Percentiles rank a stretch among this genome's conserved stretches.
Evolutionary conservation across 1,140 invertebrate species (phyloP).

Genomic region (Catajapyx aquilonaris): DNA sequence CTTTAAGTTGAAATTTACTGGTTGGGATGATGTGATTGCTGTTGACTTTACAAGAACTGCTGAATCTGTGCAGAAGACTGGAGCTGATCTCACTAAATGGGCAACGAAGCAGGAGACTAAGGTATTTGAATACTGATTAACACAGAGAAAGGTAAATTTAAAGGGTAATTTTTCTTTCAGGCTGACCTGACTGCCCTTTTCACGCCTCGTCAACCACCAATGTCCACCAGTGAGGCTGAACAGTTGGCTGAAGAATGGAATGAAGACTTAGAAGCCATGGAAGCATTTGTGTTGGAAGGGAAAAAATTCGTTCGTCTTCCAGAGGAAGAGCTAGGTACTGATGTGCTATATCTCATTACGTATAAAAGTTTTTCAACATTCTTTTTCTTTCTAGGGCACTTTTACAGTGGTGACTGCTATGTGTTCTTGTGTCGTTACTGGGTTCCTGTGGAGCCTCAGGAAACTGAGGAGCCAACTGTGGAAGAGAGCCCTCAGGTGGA

Average conservation of each 20-base stretch:
- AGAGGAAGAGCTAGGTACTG: conserved; percentile 81
- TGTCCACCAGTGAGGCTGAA: conserved; percentile 66
- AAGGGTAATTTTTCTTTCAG: conserved; percentile 24
- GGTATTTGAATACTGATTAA: conserved; percentile 19
- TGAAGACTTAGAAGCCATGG: conserved; percentile 90
- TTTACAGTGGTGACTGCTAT: conserved; percentile 91
- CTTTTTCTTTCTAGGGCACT: conserved; percentile 32
- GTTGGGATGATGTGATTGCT: conserved; percentile 98
- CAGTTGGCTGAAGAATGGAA: conserved; percentile 84
- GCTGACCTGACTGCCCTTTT: conserved; percentile 88
- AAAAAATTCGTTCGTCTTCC: conserved; percentile 91
- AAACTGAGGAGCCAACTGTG: conserved; percentile 31
- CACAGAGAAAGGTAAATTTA: no score
- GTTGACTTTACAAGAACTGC: conserved; percentile 98
- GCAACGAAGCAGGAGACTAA: conserved; percentile 75
- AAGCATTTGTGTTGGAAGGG: conserved; percentile 92
- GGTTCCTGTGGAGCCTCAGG: conserved; percentile 42
- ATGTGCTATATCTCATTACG: no score
- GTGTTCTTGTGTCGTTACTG: conserved; percentile 95
- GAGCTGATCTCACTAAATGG: conserved; percentile 88
- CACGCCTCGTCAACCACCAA: conserved; percentile 75
- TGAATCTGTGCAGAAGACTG: conserved; percentile 87
- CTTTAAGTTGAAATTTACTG: conserved; percentile 92
- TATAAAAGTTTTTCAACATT: conserved; percentile 2
- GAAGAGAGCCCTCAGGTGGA: conserved; percentile 41